These are phyloP conservation scores for Lacerta viridis DNA, from an alignment of 2,797 vertebrate species.

Conservation along the genomic window DNA sequence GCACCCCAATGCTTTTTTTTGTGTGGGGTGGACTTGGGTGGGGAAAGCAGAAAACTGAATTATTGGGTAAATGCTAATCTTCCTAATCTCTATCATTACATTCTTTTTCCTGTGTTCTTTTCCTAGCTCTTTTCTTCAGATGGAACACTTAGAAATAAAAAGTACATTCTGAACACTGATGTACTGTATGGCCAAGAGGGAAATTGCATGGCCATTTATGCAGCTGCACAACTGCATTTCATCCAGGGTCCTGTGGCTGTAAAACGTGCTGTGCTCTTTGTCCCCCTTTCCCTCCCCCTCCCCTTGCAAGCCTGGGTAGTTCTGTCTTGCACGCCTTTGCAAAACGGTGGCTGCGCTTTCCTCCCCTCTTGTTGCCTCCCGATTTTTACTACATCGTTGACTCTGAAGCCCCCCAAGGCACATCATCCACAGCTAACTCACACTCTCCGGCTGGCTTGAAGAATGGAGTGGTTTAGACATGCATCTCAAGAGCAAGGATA, in stretches of 20 bases:
- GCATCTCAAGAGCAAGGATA: neutral
- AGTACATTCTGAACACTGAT: slow-evolving; percentile 14
- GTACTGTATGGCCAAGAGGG: slow-evolving; percentile 30
- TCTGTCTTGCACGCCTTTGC: neutral
- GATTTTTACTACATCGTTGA: slow-evolving; percentile 30
- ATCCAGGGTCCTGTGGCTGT: neutral
- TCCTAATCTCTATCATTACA: neutral
- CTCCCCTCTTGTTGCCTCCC: slow-evolving; percentile 13
- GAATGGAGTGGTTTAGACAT: neutral
- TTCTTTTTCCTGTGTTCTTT: neutral
- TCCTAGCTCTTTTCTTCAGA: slow-evolving; percentile 3
- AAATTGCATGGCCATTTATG: slow-evolving; percentile 10
- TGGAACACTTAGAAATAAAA: slow-evolving; percentile 14
- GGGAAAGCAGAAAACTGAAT: neutral
- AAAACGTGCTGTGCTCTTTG: slow-evolving; percentile 18
- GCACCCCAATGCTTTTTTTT: neutral
- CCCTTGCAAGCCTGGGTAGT: slow-evolving; percentile 26
- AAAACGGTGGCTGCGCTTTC: neutral
- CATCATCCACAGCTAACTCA: neutral
- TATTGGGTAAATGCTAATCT: neutral
- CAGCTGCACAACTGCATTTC: slow-evolving; percentile 20
- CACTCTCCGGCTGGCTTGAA: slow-evolving; percentile 12
- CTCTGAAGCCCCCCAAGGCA: slow-evolving; percentile 1
- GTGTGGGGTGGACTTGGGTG: neutral
- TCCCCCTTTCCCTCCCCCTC: neutral